Percentiles rank a stretch among this genome's conserved stretches.
phyloP scores from a whole-genome alignment of 2,113 vertebrate genomes.

The Sapayoa aenigma region DNA sequence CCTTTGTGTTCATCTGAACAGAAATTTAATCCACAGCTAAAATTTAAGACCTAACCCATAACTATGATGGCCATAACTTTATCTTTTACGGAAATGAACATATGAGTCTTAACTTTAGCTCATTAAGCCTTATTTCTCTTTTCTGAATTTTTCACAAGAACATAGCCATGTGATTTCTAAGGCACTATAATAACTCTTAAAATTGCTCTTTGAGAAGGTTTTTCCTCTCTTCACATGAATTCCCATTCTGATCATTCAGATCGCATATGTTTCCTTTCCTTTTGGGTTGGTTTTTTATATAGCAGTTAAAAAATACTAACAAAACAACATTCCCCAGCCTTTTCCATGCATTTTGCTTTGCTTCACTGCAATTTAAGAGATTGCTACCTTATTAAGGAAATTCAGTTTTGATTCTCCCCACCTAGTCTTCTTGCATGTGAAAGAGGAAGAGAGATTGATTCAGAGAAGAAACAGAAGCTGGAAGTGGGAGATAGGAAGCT shows the following conservation, averaged over 20 bases:
- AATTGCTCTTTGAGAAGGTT: background rate
- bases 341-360: background rate
- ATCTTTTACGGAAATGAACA: background rate
- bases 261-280: background rate
- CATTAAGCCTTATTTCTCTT: background rate
- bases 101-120: background rate
- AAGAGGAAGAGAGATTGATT: conserved; percentile 27
- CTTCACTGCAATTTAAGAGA: background rate
- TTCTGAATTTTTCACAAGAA: background rate
- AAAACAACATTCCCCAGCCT: background rate
- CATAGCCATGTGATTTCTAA: background rate
- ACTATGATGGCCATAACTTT: background rate
- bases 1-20: background rate
- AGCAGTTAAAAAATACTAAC: background rate
- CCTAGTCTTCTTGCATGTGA: background rate
- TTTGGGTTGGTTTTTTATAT: background rate
- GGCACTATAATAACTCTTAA: background rate
- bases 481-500: conserved; percentile 40
- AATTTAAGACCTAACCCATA: background rate
- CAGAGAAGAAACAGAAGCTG: conserved; percentile 15
- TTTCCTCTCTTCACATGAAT: background rate
- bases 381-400: background rate
- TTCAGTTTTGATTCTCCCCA: background rate
- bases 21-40: background rate
- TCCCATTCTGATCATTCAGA: background rate